These are phyloP conservation scores for Drosophila mojavensis DNA, from an alignment of 1,140 invertebrate genomes.

Conservation along the genomic window DNA sequence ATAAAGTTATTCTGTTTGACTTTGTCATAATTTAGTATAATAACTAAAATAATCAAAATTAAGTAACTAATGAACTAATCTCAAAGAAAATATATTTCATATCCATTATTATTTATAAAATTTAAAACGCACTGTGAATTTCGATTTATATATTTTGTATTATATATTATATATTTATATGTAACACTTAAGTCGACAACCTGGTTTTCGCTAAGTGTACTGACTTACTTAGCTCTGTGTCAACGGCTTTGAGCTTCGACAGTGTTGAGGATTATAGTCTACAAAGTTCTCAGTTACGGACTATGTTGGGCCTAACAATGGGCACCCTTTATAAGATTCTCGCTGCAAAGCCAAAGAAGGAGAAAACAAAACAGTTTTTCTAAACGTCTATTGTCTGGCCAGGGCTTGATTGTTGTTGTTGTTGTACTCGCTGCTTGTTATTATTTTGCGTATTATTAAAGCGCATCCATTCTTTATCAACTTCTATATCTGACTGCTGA, in stretches of 20 bases:
- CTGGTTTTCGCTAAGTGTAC: neutral
- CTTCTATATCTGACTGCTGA: constrained; percentile 51
- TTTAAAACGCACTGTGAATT: too few species aligned
- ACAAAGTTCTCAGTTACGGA: constrained; percentile 55
- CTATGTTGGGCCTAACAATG: constrained; percentile 55
- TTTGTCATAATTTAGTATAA: too few species aligned
- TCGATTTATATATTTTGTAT: too few species aligned
- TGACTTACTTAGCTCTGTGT: constrained; percentile 25
- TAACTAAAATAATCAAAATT: too few species aligned
- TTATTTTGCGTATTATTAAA: constrained; percentile 79
- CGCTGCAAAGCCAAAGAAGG: neutral
- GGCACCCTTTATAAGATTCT: constrained; percentile 40
- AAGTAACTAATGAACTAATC: too few species aligned
- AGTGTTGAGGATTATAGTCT: constrained; percentile 56
- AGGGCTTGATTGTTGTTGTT: constrained; percentile 58
- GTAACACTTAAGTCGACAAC: neutral
- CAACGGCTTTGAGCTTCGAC: constrained; percentile 52
- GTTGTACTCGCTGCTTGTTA: constrained; percentile 57
- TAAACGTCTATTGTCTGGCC: constrained; percentile 61
- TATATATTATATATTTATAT: neutral
- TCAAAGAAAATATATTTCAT: too few species aligned
- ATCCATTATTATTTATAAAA: too few species aligned
- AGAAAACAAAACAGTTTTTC: constrained; percentile 42
- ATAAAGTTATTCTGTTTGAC: too few species aligned
- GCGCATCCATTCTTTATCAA: constrained; percentile 73